phyloP scores from a whole-genome alignment of 2,113 vertebrate genomes.

The Mus musculus region GRCm39 chr17:25014501-25015000 shows the following conservation, averaged over 20 bases:
- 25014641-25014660: too few species aligned
- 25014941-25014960: not conserved
- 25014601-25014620: too few species aligned
- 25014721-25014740: not conserved
- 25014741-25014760: not conserved
- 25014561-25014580: too few species aligned
- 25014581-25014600: too few species aligned
- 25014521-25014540: too few species aligned
- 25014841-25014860: conserved; percentile 38
- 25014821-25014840: not conserved
- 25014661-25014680: too few species aligned
- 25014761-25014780: not conserved
- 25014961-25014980: not conserved
- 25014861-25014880: not conserved
- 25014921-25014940: not conserved
- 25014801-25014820: not conserved
- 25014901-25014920: not conserved
- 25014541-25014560: too few species aligned
- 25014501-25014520: too few species aligned
- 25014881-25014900: not conserved
- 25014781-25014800: not conserved
- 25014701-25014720: not conserved
- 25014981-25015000: not conserved
- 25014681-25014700: not conserved
- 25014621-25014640: too few species aligned